phyloP scores from a whole-genome alignment of 2,888 invertebrate genomes.

The Pediacus dermestoides region DNA sequence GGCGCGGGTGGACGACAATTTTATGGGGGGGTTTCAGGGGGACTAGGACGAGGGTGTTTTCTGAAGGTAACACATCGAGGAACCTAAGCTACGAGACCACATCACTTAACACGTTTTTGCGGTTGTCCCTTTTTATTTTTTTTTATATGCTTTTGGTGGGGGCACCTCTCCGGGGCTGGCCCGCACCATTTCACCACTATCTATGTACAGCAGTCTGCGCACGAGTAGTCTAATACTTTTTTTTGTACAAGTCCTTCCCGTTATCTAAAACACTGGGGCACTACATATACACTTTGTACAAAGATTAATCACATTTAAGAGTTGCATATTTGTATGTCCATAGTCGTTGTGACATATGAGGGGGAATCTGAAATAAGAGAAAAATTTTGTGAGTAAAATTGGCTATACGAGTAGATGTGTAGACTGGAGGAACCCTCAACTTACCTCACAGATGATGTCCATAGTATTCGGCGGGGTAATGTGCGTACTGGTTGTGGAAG shows the following conservation, averaged over 20 bases:
- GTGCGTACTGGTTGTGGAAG: conserved; percentile 91
- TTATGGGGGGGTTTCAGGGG: conserved; percentile 31
- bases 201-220: conserved; percentile 46
- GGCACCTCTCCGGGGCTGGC: conserved; percentile 42
- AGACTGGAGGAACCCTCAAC: too few species aligned
- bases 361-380: conserved; percentile 44
- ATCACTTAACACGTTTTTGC: conserved; percentile 45
- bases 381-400: conserved; percentile 2
- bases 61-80: conserved; percentile 61
- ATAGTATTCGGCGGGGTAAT: conserved; percentile 90
- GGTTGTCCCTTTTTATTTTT: conserved; percentile 34
- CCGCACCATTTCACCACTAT: conserved; percentile 40
- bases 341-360: conserved; percentile 49
- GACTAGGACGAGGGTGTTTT: conserved; percentile 52
- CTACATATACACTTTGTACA: conserved; percentile 60
- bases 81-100: conserved; percentile 51
- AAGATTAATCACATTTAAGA: conserved; percentile 61
- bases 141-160: conserved; percentile 23
- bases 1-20: conserved; percentile 9
- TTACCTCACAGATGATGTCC: conserved; percentile 81
- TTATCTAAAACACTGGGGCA: conserved; percentile 51
- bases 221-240: conserved; percentile 45
- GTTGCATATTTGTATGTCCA: conserved; percentile 52
- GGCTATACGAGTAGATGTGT: not conserved
- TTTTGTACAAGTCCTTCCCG: conserved; percentile 48